A percentile compares a stretch with the other conserved stretches of the same genome.
Conservation (phyloP, 2,113 vertebrate species). For the Pseudopipra pipra region DNA sequence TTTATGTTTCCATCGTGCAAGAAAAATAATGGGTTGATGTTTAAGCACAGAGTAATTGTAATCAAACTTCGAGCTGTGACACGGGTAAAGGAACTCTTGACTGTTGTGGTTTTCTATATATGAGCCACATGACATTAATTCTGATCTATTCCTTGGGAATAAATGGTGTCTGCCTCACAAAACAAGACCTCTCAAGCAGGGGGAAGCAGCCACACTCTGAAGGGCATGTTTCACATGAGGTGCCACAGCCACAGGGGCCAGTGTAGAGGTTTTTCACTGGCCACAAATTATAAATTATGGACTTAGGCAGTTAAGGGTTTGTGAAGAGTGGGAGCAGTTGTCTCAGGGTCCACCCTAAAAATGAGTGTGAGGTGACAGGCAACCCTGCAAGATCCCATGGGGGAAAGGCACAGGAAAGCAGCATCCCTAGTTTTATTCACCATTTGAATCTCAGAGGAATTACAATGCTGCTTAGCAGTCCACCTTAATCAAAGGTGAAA, state of each 20-base stretch:
- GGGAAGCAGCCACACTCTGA: neutral
- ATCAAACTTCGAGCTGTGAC: constrained; percentile 1
- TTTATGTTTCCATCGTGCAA: neutral
- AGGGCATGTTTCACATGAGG: neutral
- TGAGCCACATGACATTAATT: neutral
- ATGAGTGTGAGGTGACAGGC: neutral
- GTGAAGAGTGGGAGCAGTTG: neutral
- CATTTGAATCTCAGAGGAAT: neutral
- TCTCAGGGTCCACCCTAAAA: neutral
- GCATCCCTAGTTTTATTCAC: neutral
- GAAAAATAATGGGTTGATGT: neutral
- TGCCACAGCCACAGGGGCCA: neutral
- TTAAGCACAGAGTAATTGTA: neutral
- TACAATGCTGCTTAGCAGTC: neutral
- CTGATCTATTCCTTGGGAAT: constrained; percentile 1
- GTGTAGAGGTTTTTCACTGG: neutral
- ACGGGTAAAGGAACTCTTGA: neutral
- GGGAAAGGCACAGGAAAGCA: neutral
- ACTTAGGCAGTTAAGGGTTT: neutral
- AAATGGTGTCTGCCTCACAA: neutral
- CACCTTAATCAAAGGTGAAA: neutral
- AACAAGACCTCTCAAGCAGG: neutral
- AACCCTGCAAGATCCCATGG: accelerated
- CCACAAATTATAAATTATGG: neutral
- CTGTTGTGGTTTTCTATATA: neutral